phyloP scores from a whole-genome alignment of 64 coral and sea anemone species.

The Montipora sp. region DNA sequence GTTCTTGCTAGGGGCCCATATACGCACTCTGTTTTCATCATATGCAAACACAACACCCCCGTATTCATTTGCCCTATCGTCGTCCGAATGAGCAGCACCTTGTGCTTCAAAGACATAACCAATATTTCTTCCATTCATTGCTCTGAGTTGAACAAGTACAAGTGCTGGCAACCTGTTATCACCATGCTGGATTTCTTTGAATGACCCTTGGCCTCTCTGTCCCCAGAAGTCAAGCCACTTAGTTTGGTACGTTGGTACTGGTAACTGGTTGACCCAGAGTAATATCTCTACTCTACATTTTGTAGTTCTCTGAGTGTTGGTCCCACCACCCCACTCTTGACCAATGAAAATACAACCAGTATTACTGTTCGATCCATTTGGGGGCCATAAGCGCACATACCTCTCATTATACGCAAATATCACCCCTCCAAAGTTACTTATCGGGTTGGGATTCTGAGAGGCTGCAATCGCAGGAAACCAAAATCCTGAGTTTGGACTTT shows the following conservation, averaged over 20 bases:
- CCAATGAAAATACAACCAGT: slow-evolving; percentile 92
- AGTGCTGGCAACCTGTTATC: slow-evolving; percentile 62
- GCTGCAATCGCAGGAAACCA: slow-evolving; percentile 85
- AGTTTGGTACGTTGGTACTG: slow-evolving; percentile 77
- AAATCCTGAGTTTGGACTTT: slow-evolving; percentile 81
- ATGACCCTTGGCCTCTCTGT: slow-evolving; percentile 56
- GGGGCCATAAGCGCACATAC: slow-evolving; percentile 82
- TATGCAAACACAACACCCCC: slow-evolving; percentile 91
- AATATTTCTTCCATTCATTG: slow-evolving; percentile 66
- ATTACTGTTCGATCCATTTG: slow-evolving; percentile 63
- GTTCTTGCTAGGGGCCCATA: slow-evolving; percentile 83
- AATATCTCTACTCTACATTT: slow-evolving; percentile 79
- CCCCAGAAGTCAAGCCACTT: slow-evolving; percentile 66
- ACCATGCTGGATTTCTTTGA: slow-evolving; percentile 59
- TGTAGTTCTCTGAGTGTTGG: slow-evolving; percentile 57
- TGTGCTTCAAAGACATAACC: slow-evolving; percentile 88
- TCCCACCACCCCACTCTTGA: slow-evolving; percentile 74
- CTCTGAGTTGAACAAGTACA: slow-evolving; percentile 76
- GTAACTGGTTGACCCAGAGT: slow-evolving; percentile 80
- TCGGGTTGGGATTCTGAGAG: slow-evolving; percentile 82
- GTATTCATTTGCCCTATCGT: slow-evolving; percentile 77
- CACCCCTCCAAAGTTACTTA: slow-evolving; percentile 72
- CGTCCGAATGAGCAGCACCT: slow-evolving; percentile 77
- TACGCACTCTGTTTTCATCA: slow-evolving; percentile 81
- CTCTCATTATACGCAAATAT: slow-evolving; percentile 87